These are phyloP conservation scores for Sebastes flavidus DNA, from an alignment of 2,797 vertebrate genomes.

Conservation along the genomic window DNA sequence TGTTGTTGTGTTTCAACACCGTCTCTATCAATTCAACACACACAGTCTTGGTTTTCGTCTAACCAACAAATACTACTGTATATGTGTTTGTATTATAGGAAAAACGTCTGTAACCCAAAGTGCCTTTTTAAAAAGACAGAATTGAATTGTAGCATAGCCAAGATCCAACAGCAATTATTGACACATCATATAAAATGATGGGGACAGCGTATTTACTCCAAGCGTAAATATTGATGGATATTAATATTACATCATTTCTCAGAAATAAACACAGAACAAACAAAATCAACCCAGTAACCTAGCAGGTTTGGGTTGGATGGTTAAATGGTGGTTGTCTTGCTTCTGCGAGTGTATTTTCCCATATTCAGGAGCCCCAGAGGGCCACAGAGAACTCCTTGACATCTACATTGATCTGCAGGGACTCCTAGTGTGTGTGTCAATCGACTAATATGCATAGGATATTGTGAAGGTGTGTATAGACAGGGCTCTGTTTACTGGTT, in stretches of 20 bases:
- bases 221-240: background rate
- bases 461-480: conserved; percentile 19
- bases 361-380: background rate
- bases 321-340: background rate
- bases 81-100: background rate
- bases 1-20: background rate
- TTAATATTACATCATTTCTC: background rate
- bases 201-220: background rate
- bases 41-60: background rate
- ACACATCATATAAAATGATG: background rate
- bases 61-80: background rate
- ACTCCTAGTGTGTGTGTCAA: background rate
- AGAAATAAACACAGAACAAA: background rate
- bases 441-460: conserved; percentile 28
- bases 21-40: background rate
- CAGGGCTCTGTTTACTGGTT: conserved; percentile 33
- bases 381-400: conserved; percentile 32
- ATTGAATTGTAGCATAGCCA: background rate
- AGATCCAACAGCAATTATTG: background rate
- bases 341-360: conserved; percentile 7
- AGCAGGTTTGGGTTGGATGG: background rate
- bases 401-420: conserved; percentile 21
- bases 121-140: background rate
- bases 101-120: background rate
- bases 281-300: background rate